Evolutionary conservation across 1,140 invertebrate species (phyloP), one percentile per base, ranked within the genome.

Genomic region (Aphelenchoides avenae): DNA sequence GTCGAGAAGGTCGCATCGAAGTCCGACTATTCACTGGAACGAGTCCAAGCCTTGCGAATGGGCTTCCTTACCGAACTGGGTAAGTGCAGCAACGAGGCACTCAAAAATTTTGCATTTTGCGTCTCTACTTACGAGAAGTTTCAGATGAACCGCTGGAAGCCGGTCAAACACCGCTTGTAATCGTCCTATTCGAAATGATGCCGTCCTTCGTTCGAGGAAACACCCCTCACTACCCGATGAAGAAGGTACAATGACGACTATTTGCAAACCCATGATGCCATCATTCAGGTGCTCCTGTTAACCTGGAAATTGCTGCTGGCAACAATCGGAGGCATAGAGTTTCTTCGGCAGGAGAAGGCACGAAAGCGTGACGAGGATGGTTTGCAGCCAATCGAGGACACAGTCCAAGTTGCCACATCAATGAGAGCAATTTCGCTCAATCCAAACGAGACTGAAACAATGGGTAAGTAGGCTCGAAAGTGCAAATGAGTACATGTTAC

Each of bases 141-240:
- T 58, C 34, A 66, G 70, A 64, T 20, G 66, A 73, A 36, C 73
- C 73, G 22, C 29, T 75, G n/a, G 73, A 76, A 20, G 43, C 46
- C 22, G 40, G 20, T 15, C 53, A 61, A 24, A 44, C 42, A 11
- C 64, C 73, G n/a, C 50, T 75, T 5, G 18, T 73, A 15, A 57
- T 71, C 5, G 36, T 72, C n/a, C 52, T 76, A 2, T 60, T 75
- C 27, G 65, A 75, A 48, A 65, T 75, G 68, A 52, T 77, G 27
- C 73, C 75, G n/a, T 50, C 68, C 22, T 75, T 75, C 50, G 64
- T 72, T 18, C 54, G 56, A 33, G 74, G 72, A 3, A 46, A 52
- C 5, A 56, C 52, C 30, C 70, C 71, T 18, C 68, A 77, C 46
- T 74, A 61, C 53, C 73, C 73, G 13, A 75, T 75, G 7, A 75